Evolutionary conservation across 2,888 invertebrate species (phyloP), one percentile per base, ranked within the genome.

Genomic region (Patella ulyssiponensis): DNA sequence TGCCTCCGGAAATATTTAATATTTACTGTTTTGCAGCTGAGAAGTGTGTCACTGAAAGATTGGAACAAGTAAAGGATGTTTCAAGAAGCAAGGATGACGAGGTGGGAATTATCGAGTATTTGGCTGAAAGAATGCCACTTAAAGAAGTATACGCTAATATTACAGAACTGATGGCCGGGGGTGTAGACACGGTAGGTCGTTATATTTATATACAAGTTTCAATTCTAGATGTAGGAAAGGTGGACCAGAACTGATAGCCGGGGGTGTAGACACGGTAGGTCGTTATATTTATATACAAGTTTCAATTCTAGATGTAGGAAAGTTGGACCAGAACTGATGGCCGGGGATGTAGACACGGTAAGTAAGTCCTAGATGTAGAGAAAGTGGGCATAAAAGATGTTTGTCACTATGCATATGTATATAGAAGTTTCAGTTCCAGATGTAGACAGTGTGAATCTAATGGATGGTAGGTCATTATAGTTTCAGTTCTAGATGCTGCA

Each of bases 161-260:
- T 64, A 94, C 94, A 0, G 97, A 97, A 92, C 94, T 97, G 81
- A 94, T 97, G 75, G 93, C 97, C 81, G 97, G 96, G 27, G 97
- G 97, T 75, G 96, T 96, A 69, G 96, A 96, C 90, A 96, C 96
- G 91, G 96, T 86, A 69, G 9, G 33, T 33, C 15, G 2, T 17
- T 23, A 44, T n/a, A n/a, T n/a, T n/a, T n/a, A n/a, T n/a, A n/a
- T n/a, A n/a, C n/a, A n/a, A n/a, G n/a, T n/a, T n/a, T n/a, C n/a
- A n/a, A n/a, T n/a, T 51, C 70, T n/a, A 27, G 69, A 20, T 44
- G 58, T 5, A 70, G 5, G 27, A 1, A 23, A 27, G 2, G 27
- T 27, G 27, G 27, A 27, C 27, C 27, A n/a, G 1, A 27, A 27
- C 2, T 3, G 27, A 27, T 27, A n/a, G n/a, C n/a, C n/a, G n/a